These are phyloP conservation scores for Saccostrea echinata DNA, from an alignment of 1,140 invertebrate species.

Conservation along the genomic window DNA sequence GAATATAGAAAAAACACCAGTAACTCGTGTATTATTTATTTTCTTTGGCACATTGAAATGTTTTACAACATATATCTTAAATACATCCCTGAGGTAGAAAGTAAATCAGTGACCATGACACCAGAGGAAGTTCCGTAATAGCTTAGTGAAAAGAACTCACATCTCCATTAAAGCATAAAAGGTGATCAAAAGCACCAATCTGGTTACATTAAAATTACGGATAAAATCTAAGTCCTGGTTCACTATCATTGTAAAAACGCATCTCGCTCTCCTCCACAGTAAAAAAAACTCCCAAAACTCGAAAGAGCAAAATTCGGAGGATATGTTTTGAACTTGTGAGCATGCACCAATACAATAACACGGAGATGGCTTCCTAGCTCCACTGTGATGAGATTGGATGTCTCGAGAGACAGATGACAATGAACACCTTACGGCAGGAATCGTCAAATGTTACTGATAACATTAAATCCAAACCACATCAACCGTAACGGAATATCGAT, in stretches of 20 bases:
- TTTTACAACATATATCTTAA: constrained; percentile 27
- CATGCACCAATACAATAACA: background rate
- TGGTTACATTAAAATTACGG: background rate
- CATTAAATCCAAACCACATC: constrained; percentile 64
- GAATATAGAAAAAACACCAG: background rate
- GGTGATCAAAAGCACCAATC: background rate
- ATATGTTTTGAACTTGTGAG: background rate
- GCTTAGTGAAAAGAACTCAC: background rate
- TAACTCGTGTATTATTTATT: background rate
- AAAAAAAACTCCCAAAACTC: background rate
- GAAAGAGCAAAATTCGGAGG: background rate
- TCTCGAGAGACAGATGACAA: background rate
- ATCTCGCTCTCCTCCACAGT: background rate
- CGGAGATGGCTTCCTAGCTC: background rate
- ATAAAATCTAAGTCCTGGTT: background rate
- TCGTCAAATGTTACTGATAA: background rate
- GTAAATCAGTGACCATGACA: background rate
- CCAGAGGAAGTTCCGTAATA: background rate
- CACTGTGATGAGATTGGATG: background rate
- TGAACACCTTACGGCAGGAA: background rate
- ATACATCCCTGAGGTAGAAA: constrained; percentile 36
- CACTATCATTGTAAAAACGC: background rate
- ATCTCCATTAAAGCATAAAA: background rate
- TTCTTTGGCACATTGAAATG: constrained; percentile 36
- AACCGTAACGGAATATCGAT: constrained; percentile 64